These are phyloP conservation scores for Poecilia picta DNA, from an alignment of 2,797 vertebrate genomes.

Conservation along the genomic window DNA sequence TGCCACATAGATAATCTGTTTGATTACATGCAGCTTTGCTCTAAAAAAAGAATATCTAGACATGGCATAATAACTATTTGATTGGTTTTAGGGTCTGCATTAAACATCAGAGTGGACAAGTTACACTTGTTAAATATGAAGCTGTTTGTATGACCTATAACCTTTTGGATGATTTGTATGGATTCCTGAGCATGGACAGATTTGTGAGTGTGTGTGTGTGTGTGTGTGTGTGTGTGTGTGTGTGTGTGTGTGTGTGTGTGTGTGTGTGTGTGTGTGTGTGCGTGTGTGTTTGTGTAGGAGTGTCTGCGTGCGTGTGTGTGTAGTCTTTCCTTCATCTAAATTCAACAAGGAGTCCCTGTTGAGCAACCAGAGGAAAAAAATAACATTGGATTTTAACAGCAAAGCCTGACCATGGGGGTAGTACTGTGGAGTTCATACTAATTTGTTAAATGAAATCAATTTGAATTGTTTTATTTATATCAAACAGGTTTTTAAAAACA, in stretches of 20 bases:
- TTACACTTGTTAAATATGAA: background rate
- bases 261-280: background rate
- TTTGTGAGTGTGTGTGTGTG: too few species aligned
- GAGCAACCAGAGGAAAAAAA: background rate
- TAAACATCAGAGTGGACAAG: background rate
- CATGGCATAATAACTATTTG: background rate
- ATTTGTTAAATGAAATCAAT: background rate
- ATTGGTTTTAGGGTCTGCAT: background rate
- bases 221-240: background rate
- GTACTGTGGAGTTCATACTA: too few species aligned
- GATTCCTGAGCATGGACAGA: background rate
- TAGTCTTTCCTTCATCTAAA: background rate
- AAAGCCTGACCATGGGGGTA: background rate
- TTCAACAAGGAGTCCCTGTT: background rate
- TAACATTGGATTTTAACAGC: background rate
- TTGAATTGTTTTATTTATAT: too few species aligned
- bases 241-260: too few species aligned
- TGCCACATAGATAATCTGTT: background rate
- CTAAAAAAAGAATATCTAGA: background rate
- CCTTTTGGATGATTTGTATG: background rate
- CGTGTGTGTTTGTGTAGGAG: too few species aligned
- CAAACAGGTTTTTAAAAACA: too few species aligned
- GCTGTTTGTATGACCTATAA: background rate
- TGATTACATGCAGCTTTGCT: background rate
- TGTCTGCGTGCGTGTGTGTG: too few species aligned